Evolutionary conservation across 2,113 vertebrate genomes (phyloP).

Genomic region (Nyctereutes procyonoides): DNA sequence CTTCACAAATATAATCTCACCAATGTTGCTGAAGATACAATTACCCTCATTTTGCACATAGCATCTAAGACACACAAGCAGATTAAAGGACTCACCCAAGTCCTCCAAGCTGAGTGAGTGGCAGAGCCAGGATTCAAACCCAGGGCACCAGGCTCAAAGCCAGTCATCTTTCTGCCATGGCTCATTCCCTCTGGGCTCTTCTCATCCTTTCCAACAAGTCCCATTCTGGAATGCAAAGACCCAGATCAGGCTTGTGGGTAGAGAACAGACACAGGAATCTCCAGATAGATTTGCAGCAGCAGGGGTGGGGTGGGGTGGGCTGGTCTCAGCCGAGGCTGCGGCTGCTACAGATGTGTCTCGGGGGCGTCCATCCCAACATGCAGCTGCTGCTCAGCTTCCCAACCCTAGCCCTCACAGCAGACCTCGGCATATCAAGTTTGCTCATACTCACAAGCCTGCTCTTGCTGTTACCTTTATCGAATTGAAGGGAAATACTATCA

Average conservation of each 20-base stretch:
- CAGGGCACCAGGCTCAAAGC: neutral
- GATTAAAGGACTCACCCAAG: neutral
- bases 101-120: neutral
- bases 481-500: neutral
- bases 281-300: neutral
- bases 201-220: neutral
- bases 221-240: neutral
- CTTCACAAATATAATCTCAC: neutral
- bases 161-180: neutral
- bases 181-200: too few species aligned
- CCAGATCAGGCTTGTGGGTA: neutral
- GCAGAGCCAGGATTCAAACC: neutral
- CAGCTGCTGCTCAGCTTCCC: neutral
- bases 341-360: neutral
- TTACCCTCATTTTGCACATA: neutral
- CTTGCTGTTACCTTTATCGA: neutral
- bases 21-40: neutral
- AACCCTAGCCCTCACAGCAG: too few species aligned
- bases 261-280: neutral
- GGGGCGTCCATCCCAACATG: fast-evolving
- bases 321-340: fast-evolving
- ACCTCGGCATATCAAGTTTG: too few species aligned
- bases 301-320: too few species aligned
- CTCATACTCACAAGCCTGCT: neutral
- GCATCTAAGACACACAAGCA: neutral